Conservation (phyloP, 1,140 invertebrate species). For the Sminthurides bifidus region DNA sequence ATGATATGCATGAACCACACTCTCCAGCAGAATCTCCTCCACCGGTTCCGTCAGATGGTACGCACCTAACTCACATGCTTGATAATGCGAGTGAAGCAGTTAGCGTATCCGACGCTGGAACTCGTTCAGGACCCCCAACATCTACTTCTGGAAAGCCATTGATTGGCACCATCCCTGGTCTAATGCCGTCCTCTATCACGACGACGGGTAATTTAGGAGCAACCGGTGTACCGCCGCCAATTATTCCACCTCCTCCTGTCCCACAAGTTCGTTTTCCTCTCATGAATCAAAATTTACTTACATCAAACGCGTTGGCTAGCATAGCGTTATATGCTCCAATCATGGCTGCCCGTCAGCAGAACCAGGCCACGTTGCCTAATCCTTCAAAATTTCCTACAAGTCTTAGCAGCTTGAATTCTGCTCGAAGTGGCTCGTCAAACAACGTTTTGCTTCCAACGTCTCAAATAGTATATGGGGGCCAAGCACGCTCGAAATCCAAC, state of each 20-base stretch:
- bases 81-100: slow-evolving; percentile 1
- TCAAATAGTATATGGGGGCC: slow-evolving; percentile 18
- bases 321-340: slow-evolving; percentile 21
- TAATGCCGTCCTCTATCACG: slow-evolving; percentile 32
- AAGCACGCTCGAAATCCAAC: slow-evolving; percentile 4
- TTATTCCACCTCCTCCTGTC: slow-evolving; percentile 28
- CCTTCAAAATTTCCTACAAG: neutral
- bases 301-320: slow-evolving; percentile 21
- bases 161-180: slow-evolving; percentile 35
- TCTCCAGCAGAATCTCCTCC: slow-evolving; percentile 28
- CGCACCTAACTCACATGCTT: slow-evolving; percentile 12
- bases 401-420: too few relatives aligned
- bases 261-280: slow-evolving; percentile 15
- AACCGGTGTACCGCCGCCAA: slow-evolving; percentile 12
- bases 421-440: too few relatives aligned
- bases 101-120: neutral
- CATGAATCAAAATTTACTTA: slow-evolving; percentile 16
- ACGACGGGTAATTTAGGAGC: slow-evolving; percentile 9
- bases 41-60: slow-evolving; percentile 10
- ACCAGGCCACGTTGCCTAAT: slow-evolving; percentile 11
- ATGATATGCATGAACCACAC: slow-evolving; percentile 14
- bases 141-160: slow-evolving; percentile 4
- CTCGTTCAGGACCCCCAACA: neutral
- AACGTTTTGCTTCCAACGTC: slow-evolving; percentile 24
- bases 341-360: slow-evolving; percentile 16